Percentiles rank a stretch among this genome's conserved stretches.
These are phyloP conservation scores for Notamacropus eugenii DNA, from an alignment of 2,797 vertebrate genomes.

Conservation along the genomic window DNA sequence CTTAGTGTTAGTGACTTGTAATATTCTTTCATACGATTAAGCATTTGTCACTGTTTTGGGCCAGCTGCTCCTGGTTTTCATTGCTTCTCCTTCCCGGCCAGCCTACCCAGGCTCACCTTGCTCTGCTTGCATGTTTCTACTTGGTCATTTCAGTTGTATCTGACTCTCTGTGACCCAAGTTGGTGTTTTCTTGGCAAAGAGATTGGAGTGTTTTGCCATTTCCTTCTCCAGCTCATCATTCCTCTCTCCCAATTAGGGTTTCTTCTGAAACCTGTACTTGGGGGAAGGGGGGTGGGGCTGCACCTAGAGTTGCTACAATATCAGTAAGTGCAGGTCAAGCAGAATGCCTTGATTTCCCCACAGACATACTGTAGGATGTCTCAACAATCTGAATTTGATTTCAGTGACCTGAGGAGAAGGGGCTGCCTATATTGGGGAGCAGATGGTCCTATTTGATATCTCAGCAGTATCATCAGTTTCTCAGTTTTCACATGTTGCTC, in stretches of 20 bases:
- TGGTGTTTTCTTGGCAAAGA: neutral
- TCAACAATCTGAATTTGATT: neutral
- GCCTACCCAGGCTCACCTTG: neutral
- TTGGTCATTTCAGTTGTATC: neutral
- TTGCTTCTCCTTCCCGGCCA: neutral
- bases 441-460: neutral
- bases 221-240: neutral
- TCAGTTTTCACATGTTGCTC: neutral
- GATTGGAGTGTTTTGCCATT: neutral
- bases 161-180: neutral
- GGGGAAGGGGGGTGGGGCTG: neutral
- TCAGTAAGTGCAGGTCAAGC: neutral
- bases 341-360: too few species aligned
- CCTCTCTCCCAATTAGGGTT: neutral
- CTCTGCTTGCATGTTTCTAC: neutral
- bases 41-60: neutral
- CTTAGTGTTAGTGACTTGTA: neutral
- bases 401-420: neutral
- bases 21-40: neutral
- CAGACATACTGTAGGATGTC: too few species aligned
- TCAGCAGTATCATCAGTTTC: neutral
- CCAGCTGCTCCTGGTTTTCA: neutral
- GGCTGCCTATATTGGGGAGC: neutral
- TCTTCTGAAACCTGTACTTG: slow-evolving; percentile 9
- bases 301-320: neutral